These are phyloP conservation scores for Ciconia maguari DNA, from an alignment of 2,113 vertebrate species.

Conservation along the genomic window DNA sequence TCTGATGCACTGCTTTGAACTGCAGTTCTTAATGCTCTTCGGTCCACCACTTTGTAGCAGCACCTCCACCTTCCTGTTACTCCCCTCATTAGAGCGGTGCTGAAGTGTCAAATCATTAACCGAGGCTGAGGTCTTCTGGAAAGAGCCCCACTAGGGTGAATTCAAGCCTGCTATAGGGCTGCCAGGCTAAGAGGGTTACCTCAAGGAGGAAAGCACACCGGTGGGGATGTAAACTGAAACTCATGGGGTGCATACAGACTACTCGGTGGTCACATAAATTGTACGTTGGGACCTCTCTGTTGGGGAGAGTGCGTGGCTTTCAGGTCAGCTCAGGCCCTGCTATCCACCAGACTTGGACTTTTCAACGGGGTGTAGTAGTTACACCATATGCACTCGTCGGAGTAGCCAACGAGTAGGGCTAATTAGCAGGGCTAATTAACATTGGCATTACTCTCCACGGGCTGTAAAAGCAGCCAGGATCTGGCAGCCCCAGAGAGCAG, in stretches of 20 bases:
- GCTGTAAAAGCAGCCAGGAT: neutral
- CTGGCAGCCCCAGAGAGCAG: neutral
- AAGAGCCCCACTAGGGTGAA: neutral
- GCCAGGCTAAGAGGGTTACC: neutral
- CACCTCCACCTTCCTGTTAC: neutral
- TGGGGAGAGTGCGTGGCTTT: neutral
- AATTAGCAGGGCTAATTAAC: neutral
- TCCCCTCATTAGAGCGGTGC: neutral
- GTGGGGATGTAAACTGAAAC: neutral
- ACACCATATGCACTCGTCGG: neutral
- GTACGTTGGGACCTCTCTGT: neutral
- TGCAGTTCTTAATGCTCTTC: neutral
- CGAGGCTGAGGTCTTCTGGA: neutral
- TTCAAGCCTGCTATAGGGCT: neutral
- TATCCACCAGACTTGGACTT: neutral
- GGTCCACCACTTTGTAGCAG: neutral
- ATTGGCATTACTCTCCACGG: neutral
- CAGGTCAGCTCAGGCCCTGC: neutral
- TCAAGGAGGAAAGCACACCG: neutral
- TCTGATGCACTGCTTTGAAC: neutral
- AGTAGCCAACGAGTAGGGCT: neutral
- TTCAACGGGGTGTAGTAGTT: neutral
- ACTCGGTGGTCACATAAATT: neutral
- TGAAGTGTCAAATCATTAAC: neutral
- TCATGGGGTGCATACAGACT: accelerated